A percentile compares a stretch with the other conserved stretches of the same genome.
Evolutionary conservation across 2,888 invertebrate species (phyloP).

Genomic region (Pseudococcus longispinus): DNA sequence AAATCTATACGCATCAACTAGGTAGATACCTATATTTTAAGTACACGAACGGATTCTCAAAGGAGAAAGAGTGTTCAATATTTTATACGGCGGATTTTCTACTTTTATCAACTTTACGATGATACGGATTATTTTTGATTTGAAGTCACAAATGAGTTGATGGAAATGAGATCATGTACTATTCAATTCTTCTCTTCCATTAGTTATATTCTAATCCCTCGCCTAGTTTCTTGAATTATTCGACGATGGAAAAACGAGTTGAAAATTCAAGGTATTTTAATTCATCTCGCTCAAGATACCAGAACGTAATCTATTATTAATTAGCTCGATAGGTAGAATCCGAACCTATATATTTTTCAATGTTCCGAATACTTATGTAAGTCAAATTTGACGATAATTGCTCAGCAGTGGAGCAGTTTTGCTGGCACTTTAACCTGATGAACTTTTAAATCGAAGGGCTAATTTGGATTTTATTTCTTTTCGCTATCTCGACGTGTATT

Average conservation of each 20-base stretch:
- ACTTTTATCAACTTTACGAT: not conserved
- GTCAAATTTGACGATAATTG: too few species aligned
- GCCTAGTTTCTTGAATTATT: not conserved
- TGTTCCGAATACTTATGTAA: too few species aligned
- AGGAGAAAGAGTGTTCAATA: constrained; percentile 4
- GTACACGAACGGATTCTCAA: not conserved
- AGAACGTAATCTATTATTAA: not conserved
- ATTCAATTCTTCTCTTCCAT: not conserved
- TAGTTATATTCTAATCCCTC: not conserved
- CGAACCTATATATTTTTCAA: too few species aligned
- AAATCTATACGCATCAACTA: not conserved
- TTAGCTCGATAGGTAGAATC: not conserved
- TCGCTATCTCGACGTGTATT: not conserved
- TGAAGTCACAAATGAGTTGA: not conserved
- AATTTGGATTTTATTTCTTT: too few species aligned
- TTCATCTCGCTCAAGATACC: not conserved
- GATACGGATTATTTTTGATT: constrained; percentile 11
- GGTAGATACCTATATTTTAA: not conserved
- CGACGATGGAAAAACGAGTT: not conserved
- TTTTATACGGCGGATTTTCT: not conserved
- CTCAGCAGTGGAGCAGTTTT: too few species aligned
- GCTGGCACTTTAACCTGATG: too few species aligned
- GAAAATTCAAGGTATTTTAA: not conserved
- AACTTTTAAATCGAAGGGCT: too few species aligned
- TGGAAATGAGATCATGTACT: not conserved